These are phyloP conservation scores for Ennomos fuscantarius DNA, from an alignment of 2,888 invertebrate genomes.

Conservation along the genomic window DNA sequence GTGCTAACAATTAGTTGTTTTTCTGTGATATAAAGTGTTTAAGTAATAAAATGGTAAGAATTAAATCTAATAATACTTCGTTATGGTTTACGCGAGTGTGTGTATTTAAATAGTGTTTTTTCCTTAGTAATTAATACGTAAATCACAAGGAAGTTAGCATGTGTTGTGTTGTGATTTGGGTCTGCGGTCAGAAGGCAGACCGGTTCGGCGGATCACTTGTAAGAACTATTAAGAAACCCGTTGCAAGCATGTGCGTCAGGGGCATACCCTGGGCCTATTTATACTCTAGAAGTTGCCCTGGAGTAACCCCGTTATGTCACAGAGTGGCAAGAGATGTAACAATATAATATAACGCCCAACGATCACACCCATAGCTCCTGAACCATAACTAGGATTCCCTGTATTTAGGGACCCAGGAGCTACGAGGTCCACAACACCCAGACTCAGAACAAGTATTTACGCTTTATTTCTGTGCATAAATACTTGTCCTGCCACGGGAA, in stretches of 20 bases:
- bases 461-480: too few species aligned
- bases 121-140: constrained; percentile 15
- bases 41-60: constrained; percentile 34
- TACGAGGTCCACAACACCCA: too few species aligned
- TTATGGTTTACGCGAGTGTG: constrained; percentile 12
- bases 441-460: too few species aligned
- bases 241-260: constrained; percentile 8
- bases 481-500: too few species aligned
- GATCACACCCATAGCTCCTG: too few species aligned
- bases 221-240: constrained; percentile 15
- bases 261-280: constrained; percentile 7
- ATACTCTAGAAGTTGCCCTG: constrained; percentile 3
- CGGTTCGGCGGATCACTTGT: constrained; percentile 16
- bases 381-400: too few species aligned
- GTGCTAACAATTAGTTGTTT: constrained; percentile 50
- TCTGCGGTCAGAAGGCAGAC: constrained; percentile 20
- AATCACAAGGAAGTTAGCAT: constrained; percentile 20
- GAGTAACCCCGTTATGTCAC: too few species aligned
- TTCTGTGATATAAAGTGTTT: constrained; percentile 40
- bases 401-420: too few species aligned
- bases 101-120: constrained; percentile 22
- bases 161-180: constrained; percentile 21
- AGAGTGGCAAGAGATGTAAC: too few species aligned
- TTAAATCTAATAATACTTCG: neutral
- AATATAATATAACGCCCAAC: too few species aligned